These are phyloP conservation scores for Euglossa dilemma DNA, from an alignment of 1,140 invertebrate species.

Conservation along the genomic window DNA sequence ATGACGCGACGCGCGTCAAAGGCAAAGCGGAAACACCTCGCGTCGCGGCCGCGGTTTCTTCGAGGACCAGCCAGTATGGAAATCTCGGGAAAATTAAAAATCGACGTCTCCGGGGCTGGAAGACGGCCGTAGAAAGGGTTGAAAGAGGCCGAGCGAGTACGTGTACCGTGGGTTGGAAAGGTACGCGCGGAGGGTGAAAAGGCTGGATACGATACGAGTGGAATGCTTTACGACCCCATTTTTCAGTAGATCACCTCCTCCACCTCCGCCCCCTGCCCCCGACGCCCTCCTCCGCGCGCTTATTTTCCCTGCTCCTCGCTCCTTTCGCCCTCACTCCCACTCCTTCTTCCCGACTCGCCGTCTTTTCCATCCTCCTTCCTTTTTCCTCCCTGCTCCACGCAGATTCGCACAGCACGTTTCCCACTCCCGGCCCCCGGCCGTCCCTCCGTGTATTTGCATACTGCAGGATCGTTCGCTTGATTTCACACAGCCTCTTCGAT, in stretches of 20 bases:
- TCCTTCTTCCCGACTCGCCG: constrained; percentile 5
- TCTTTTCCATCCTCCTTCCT: neutral
- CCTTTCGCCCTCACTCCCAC: neutral
- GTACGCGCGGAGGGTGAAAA: constrained; percentile 52
- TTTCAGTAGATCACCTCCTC: constrained; percentile 72
- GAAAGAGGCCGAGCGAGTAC: constrained; percentile 53
- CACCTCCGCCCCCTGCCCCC: constrained; percentile 31
- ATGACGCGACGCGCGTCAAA: too few relatives aligned
- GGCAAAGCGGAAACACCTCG: neutral
- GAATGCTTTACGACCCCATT: constrained; percentile 76
- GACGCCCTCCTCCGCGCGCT: constrained; percentile 31
- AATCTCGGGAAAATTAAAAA: constrained; percentile 66
- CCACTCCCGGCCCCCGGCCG: neutral
- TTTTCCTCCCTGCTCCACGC: constrained; percentile 19
- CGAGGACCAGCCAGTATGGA: constrained; percentile 42
- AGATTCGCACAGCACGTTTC: constrained; percentile 52
- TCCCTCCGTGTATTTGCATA: constrained; percentile 73
- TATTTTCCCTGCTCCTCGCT: constrained; percentile 41
- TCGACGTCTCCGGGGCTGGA: constrained; percentile 26
- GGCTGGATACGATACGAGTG: constrained; percentile 70
- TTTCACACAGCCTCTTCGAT: constrained; percentile 75
- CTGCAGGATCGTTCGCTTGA: constrained; percentile 71
- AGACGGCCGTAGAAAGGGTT: constrained; percentile 48
- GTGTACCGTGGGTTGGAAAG: constrained; percentile 17
- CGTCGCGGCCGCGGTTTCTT: constrained; percentile 5